Evolutionary conservation across 2,113 vertebrate genomes (phyloP).

Genomic region (Typhlomys cinereus): DNA sequence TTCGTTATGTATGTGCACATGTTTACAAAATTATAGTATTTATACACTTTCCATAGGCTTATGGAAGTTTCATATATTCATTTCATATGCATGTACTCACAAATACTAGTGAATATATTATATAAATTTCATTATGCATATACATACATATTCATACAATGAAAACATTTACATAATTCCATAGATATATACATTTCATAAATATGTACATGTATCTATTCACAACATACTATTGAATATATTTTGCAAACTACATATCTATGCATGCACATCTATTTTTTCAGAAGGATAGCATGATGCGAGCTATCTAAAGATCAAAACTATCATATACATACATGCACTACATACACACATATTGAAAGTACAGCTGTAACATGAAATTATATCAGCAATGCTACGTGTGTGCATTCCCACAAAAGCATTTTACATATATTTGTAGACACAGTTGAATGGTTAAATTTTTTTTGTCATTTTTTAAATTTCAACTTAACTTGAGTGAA

Average conservation of each 20-base stretch:
- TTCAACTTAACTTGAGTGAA: slow-evolving; percentile 9
- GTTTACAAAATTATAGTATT: too few species aligned
- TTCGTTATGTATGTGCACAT: too few species aligned
- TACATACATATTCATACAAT: too few species aligned
- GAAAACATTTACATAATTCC: too few species aligned
- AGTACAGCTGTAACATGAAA: neutral
- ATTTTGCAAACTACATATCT: neutral
- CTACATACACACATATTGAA: neutral
- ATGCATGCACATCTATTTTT: neutral
- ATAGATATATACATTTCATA: too few species aligned
- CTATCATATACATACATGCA: neutral
- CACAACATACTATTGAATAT: neutral
- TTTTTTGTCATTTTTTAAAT: slow-evolving; percentile 12
- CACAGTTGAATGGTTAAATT: neutral
- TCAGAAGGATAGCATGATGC: neutral
- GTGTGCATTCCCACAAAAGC: neutral
- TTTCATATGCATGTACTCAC: too few species aligned
- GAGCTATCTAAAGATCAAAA: neutral
- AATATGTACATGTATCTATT: too few species aligned
- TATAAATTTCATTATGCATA: neutral
- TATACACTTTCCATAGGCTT: too few species aligned
- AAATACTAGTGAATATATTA: neutral
- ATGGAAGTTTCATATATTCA: too few species aligned
- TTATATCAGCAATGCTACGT: neutral
- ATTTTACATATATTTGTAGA: neutral